Conservation (phyloP, 2,113 vertebrate genomes). For the Campylomormyrus tamandua region DNA sequence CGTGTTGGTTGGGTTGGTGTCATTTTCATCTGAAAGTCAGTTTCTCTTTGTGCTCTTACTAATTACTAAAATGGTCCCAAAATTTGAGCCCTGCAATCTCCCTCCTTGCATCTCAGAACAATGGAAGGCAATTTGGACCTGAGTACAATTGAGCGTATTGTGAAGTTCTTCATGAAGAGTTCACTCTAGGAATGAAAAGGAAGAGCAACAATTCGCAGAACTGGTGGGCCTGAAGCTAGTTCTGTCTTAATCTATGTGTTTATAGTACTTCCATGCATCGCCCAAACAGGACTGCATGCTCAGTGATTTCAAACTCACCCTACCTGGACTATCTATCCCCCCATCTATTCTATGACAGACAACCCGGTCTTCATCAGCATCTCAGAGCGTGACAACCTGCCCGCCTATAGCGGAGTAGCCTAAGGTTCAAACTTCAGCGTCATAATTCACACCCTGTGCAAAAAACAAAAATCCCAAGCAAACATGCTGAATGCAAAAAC, state of each 20-base stretch:
- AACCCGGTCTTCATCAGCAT: conserved; percentile 54
- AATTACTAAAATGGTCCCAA: background rate
- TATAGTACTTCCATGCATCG: background rate
- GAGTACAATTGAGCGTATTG: background rate
- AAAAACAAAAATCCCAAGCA: conserved; percentile 73
- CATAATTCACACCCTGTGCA: conserved; percentile 76
- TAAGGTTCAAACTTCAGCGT: conserved; percentile 79
- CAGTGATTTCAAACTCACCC: background rate
- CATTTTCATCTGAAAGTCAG: background rate
- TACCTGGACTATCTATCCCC: background rate
- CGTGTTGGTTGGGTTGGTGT: background rate
- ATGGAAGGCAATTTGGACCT: background rate
- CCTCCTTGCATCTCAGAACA: background rate
- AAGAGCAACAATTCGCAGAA: background rate
- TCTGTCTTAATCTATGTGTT: background rate
- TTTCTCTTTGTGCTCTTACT: background rate
- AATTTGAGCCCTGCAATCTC: background rate
- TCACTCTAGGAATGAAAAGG: background rate
- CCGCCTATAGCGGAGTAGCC: conserved; percentile 72
- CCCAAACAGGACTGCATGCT: background rate
- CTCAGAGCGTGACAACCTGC: conserved; percentile 60
- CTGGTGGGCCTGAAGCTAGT: background rate
- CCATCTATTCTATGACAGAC: conserved; percentile 40
- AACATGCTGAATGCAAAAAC: conserved; percentile 86
- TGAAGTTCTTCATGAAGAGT: background rate